Evolutionary conservation across 2,888 invertebrate genomes (phyloP).

Genomic region (Caenorhabditis panamensis): DNA sequence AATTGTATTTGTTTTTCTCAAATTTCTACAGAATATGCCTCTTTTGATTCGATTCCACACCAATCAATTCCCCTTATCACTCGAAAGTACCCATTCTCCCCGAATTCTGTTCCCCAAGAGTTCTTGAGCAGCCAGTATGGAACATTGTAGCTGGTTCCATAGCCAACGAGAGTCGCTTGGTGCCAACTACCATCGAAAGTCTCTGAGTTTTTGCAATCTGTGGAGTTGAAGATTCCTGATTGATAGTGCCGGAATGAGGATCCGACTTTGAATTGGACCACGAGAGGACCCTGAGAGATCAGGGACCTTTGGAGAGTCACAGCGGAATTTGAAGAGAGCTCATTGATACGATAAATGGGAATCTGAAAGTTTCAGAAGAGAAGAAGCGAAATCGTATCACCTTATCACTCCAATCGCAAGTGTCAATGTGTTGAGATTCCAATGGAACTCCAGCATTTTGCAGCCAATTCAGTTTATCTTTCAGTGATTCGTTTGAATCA

Average conservation of each 20-base stretch:
- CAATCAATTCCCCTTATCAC: neutral
- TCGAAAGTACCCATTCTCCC: constrained; percentile 67
- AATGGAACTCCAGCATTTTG: neutral
- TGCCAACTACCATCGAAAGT: constrained; percentile 68
- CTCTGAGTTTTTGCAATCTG: neutral
- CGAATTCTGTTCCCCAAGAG: constrained; percentile 69
- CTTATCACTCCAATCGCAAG: neutral
- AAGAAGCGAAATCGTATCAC: neutral
- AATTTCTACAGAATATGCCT: neutral
- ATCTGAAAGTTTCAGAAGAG: neutral
- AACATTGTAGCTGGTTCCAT: constrained; percentile 63
- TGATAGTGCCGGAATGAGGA: constrained; percentile 5
- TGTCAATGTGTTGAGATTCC: neutral
- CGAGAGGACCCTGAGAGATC: neutral
- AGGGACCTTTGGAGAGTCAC: neutral
- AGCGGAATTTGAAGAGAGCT: neutral
- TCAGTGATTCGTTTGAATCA: neutral
- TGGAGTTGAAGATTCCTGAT: constrained; percentile 16
- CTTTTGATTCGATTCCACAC: constrained; percentile 5
- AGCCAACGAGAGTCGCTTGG: constrained; percentile 72
- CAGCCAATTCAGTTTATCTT: neutral
- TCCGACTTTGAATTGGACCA: constrained; percentile 2
- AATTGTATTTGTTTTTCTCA: neutral
- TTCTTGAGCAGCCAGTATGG: constrained; percentile 74
- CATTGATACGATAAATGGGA: neutral